phyloP scores from a whole-genome alignment of 1,140 invertebrate species.

The Cataglyphis hispanica region DNA sequence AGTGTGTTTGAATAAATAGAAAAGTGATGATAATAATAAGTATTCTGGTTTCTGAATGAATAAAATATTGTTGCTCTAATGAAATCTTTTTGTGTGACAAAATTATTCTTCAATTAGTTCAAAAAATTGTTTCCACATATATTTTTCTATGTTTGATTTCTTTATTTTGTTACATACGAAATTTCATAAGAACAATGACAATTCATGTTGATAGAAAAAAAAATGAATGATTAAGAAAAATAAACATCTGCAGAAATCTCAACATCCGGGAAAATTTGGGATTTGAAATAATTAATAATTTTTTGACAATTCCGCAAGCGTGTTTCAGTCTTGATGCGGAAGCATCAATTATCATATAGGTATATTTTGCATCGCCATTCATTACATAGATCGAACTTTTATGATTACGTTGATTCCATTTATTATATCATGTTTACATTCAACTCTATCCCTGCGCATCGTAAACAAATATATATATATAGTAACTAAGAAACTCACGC shows the following conservation, averaged over 20 bases:
- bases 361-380: not conserved
- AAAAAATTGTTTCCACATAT: not conserved
- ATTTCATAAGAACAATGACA: not conserved
- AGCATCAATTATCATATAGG: not conserved
- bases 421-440: conserved; percentile 18
- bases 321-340: not conserved
- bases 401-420: conserved; percentile 3
- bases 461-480: conserved; percentile 32
- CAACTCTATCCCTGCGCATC: not conserved
- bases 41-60: conserved; percentile 4
- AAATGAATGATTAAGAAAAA: not conserved
- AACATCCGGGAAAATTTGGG: not conserved
- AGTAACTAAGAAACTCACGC: conserved; percentile 37
- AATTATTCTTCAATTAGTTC: not conserved
- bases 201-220: not conserved
- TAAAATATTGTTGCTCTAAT: not conserved
- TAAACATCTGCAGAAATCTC: not conserved
- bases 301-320: not conserved
- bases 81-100: not conserved
- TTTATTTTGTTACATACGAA: not conserved
- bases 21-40: not conserved
- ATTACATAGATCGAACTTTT: conserved; percentile 27
- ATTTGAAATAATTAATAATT: not conserved
- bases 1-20: conserved; percentile 28
- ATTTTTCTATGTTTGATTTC: not conserved